A percentile compares a stretch with the other conserved stretches of the same genome.
phyloP scores from a whole-genome alignment of 1,140 invertebrate species.

The Propsilocerus akamusi region DNA sequence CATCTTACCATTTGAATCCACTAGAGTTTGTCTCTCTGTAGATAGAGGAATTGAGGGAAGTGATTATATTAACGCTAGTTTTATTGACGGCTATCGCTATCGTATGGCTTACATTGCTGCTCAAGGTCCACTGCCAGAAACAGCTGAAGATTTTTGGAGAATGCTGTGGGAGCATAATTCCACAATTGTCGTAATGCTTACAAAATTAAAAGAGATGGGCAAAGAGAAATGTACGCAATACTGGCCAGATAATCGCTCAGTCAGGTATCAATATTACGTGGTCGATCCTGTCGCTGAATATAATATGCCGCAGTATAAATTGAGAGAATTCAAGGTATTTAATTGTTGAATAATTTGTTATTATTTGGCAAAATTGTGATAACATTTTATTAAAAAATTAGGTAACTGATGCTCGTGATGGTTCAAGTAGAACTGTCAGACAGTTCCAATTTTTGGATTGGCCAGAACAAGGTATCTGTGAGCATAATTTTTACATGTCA shows the following conservation, averaged over 20 bases:
- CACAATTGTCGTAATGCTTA: slow-evolving; percentile 97
- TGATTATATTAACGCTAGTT: slow-evolving; percentile 98
- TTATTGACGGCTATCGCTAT: slow-evolving; percentile 89
- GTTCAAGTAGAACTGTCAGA: slow-evolving; percentile 85
- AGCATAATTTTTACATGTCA: background rate
- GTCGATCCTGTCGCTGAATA: slow-evolving; percentile 99
- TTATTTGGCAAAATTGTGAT: background rate
- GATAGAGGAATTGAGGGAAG: slow-evolving; percentile 84
- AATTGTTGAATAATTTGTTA: background rate
- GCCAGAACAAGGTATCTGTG: slow-evolving; percentile 77
- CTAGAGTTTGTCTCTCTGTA: slow-evolving; percentile 82
- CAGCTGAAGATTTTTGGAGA: slow-evolving; percentile 96
- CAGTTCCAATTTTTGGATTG: slow-evolving; percentile 99
- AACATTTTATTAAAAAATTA: slow-evolving; percentile 10
- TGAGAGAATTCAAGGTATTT: slow-evolving; percentile 87
- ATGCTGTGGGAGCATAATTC: slow-evolving; percentile 99
- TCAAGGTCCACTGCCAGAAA: slow-evolving; percentile 89
- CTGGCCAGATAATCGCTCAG: slow-evolving; percentile 94
- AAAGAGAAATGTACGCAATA: slow-evolving; percentile 98
- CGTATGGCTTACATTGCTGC: slow-evolving; percentile 93
- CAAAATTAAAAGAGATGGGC: slow-evolving; percentile 93
- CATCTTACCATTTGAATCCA: slow-evolving; percentile 93
- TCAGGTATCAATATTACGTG: slow-evolving; percentile 90
- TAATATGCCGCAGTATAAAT: slow-evolving; percentile 97
- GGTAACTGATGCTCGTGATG: slow-evolving; percentile 82